A percentile compares a stretch with the other conserved stretches of the same genome.
Conservation (phyloP, 2,113 vertebrate species). For the Ceyx cyanopectus region DNA sequence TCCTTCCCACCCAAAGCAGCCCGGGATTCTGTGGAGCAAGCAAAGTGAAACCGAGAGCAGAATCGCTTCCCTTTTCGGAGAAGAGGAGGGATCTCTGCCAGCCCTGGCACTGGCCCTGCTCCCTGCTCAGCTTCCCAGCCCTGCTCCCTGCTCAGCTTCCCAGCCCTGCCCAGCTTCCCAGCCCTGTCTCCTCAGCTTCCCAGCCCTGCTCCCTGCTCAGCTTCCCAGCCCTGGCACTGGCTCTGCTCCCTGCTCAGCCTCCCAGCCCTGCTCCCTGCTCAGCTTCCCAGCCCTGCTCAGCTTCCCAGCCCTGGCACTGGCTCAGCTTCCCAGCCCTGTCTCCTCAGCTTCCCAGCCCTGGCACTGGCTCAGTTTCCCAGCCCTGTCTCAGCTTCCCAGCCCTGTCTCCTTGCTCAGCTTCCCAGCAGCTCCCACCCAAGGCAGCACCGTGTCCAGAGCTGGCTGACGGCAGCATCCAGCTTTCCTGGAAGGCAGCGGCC, state of each 20-base stretch:
- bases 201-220: rapidly evolving
- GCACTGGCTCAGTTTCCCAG: too few relatives aligned
- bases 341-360: too few relatives aligned
- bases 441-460: neutral
- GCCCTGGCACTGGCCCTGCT: neutral
- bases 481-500: neutral
- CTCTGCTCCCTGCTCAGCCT: neutral
- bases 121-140: neutral
- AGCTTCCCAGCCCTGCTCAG: too few relatives aligned
- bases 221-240: neutral
- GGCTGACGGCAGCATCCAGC: neutral
- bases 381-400: too few relatives aligned
- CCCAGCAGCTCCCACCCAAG: neutral
- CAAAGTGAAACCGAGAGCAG: rapidly evolving
- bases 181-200: neutral
- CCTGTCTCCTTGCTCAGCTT: neutral
- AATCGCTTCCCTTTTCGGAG: neutral
- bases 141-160: neutral
- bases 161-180: neutral
- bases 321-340: neutral
- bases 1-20: too few relatives aligned
- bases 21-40: too few relatives aligned
- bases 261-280: neutral
- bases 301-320: neutral
- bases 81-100: neutral